Percentiles rank a stretch among this genome's conserved stretches.
phyloP scores from a whole-genome alignment of 1,140 invertebrate species.

The Spodoptera litura region DNA sequence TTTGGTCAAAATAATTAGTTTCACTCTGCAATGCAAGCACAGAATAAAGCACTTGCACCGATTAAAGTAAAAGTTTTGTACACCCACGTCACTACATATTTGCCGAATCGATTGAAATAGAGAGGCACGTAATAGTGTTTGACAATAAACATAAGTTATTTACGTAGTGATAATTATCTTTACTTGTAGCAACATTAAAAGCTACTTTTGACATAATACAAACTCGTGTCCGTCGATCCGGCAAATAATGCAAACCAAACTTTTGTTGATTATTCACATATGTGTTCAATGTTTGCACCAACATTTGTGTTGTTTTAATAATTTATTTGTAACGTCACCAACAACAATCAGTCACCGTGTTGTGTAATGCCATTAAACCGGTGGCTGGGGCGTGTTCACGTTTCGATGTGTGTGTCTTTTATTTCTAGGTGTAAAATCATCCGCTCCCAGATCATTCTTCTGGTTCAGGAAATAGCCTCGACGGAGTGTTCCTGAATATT shows the following conservation, averaged over 20 bases:
- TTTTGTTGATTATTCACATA: conserved; percentile 28
- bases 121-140: not conserved
- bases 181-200: not conserved
- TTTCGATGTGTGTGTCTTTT: conserved; percentile 78
- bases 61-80: conserved; percentile 6
- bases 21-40: conserved; percentile 47
- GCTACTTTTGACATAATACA: not conserved
- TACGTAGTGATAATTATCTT: no score
- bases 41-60: conserved; percentile 30
- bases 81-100: conserved; percentile 4
- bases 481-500: conserved; percentile 81
- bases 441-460: conserved; percentile 85
- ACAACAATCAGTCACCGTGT: conserved; percentile 42
- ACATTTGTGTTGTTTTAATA: conserved; percentile 27
- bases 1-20: conserved; percentile 22
- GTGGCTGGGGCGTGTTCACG: conserved; percentile 60
- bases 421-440: conserved; percentile 86
- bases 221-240: conserved; percentile 1
- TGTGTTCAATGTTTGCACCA: conserved; percentile 39
- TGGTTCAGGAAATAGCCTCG: conserved; percentile 85
- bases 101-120: conserved; percentile 18
- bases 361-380: conserved; percentile 29
- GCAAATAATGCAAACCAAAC: conserved; percentile 6
- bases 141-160: not conserved
- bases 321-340: conserved; percentile 30